Evolutionary conservation across 2,113 vertebrate genomes (phyloP).

Genomic region (Paracanthobrama guichenoti): DNA sequence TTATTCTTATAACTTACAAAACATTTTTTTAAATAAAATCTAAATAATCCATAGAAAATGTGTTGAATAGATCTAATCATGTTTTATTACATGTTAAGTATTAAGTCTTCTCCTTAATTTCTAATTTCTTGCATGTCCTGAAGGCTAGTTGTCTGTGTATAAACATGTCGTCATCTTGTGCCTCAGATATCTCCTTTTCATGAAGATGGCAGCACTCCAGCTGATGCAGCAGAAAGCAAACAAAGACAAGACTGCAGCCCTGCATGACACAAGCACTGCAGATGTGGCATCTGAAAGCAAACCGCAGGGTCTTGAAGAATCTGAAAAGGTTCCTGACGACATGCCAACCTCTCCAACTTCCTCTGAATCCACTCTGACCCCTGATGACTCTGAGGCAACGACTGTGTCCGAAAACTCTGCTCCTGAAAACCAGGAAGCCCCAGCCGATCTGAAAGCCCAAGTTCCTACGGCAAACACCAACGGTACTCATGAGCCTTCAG

Average conservation of each 20-base stretch:
- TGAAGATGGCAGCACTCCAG: conserved; percentile 97
- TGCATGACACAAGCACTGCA: conserved; percentile 66
- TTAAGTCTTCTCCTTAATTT: neutral
- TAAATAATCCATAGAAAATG: no score
- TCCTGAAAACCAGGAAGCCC: conserved; percentile 45
- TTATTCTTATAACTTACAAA: neutral
- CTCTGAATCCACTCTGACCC: conserved; percentile 57
- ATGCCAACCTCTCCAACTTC: neutral
- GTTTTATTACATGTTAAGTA: no score
- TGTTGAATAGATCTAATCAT: no score
- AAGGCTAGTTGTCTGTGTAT: neutral
- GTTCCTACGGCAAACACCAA: conserved; percentile 63
- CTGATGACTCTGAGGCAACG: conserved; percentile 46
- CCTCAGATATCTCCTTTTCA: conserved; percentile 94
- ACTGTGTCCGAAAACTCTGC: neutral
- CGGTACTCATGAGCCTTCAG: conserved; percentile 63
- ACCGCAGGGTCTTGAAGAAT: neutral
- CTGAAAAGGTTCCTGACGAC: neutral
- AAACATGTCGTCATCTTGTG: conserved; percentile 22
- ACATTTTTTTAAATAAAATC: no score
- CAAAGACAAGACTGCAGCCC: conserved; percentile 74
- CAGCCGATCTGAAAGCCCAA: conserved; percentile 49
- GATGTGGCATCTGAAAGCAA: conserved; percentile 28
- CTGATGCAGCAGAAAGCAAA: conserved; percentile 97
- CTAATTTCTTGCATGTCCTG: neutral